A percentile compares a stretch with the other conserved stretches of the same genome.
phyloP scores from a whole-genome alignment of 2,797 vertebrate species.

The Ispidina picta region DNA sequence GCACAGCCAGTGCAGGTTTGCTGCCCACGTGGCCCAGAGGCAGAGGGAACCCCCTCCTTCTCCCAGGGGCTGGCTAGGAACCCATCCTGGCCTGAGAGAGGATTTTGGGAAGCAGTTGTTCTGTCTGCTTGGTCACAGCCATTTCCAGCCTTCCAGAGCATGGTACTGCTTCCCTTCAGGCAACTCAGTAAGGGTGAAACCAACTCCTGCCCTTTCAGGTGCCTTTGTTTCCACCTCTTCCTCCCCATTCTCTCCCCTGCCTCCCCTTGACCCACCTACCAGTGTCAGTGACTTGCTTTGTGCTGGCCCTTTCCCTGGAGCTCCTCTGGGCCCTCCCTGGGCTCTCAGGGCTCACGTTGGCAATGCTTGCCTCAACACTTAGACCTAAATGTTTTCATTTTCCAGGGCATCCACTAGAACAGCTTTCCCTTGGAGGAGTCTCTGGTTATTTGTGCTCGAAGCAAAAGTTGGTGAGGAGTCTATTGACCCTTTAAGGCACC shows the following conservation, averaged over 20 bases:
- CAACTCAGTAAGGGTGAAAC: slow-evolving; percentile 21
- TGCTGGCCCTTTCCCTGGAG: not conserved
- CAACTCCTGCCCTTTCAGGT: not conserved
- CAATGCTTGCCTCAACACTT: not conserved
- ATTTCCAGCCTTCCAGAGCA: slow-evolving; percentile 36
- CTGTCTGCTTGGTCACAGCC: not conserved
- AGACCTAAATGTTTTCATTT: slow-evolving; percentile 47
- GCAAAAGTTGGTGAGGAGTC: slow-evolving; percentile 51
- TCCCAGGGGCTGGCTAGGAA: not conserved
- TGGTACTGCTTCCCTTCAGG: slow-evolving; percentile 29
- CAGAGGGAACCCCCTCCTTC: not conserved
- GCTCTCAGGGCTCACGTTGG: not conserved
- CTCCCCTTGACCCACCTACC: not conserved
- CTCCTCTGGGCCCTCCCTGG: not conserved
- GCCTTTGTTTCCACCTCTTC: not conserved
- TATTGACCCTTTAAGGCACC: slow-evolving; percentile 68
- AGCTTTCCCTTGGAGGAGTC: slow-evolving; percentile 45
- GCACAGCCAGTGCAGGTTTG: not conserved
- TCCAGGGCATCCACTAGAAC: slow-evolving; percentile 45
- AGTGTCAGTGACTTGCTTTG: not conserved
- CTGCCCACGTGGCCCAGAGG: not conserved
- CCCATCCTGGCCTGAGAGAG: not conserved
- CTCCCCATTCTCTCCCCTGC: not conserved
- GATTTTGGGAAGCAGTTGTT: slow-evolving; percentile 13
- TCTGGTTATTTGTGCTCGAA: slow-evolving; percentile 67